Conservation (phyloP, 2,888 invertebrate genomes). For the Pimpla rufipes region DNA sequence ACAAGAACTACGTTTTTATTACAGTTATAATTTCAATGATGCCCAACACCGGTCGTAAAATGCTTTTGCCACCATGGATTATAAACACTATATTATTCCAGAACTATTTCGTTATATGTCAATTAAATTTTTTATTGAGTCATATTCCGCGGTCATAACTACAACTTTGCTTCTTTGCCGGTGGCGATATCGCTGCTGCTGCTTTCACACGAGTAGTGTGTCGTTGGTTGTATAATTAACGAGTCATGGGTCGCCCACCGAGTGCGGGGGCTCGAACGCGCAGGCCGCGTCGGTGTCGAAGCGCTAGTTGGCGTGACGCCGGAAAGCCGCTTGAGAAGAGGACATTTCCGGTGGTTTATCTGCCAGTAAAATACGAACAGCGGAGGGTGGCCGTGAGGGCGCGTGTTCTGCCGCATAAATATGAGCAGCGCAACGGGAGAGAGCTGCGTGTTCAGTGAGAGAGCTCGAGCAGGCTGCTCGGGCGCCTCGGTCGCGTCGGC, state of each 20-base stretch:
- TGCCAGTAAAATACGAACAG: conserved; percentile 44
- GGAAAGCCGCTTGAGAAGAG: conserved; percentile 52
- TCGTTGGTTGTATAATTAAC: conserved; percentile 28
- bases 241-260: conserved; percentile 11
- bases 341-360: conserved; percentile 59
- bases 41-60: background rate
- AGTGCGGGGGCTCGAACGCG: background rate
- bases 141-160: background rate
- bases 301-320: conserved; percentile 49
- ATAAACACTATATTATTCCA: background rate
- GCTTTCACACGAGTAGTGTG: conserved; percentile 12
- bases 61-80: background rate
- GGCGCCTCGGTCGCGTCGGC: conserved; percentile 12
- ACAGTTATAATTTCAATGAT: background rate
- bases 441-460: conserved; percentile 29
- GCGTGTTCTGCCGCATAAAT: conserved; percentile 54
- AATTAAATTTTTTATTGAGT: conserved; percentile 14
- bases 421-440: conserved; percentile 31
- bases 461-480: conserved; percentile 16
- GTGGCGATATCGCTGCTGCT: background rate
- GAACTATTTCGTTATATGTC: conserved; percentile 2
- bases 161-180: conserved; percentile 20
- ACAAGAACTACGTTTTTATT: background rate
- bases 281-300: conserved; percentile 32
- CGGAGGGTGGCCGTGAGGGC: conserved; percentile 20